A percentile compares a stretch with the other conserved stretches of the same genome.
Conservation (phyloP, 2,797 vertebrate species). For the Lindbergichthys nudifrons region DNA sequence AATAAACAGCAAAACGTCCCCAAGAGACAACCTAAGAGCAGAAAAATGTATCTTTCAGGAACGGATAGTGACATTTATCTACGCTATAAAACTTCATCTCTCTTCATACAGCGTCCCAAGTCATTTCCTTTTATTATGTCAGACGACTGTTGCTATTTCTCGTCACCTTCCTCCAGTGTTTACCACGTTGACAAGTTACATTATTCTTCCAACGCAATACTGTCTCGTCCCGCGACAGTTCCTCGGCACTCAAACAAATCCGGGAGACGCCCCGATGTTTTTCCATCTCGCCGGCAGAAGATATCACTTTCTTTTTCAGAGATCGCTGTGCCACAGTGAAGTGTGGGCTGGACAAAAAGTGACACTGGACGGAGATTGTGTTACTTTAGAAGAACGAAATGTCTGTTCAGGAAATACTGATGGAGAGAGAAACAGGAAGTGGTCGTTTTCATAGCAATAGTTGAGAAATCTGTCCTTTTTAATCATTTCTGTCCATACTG, state of each 20-base stretch:
- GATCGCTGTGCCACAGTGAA: background rate
- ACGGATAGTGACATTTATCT: background rate
- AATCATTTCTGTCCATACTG: too few species aligned
- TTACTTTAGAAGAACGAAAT: background rate
- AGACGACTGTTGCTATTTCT: slow-evolving; percentile 68
- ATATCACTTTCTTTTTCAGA: slow-evolving; percentile 20
- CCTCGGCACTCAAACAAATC: slow-evolving; percentile 44
- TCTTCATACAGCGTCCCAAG: slow-evolving; percentile 60
- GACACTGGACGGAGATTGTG: slow-evolving; percentile 3
- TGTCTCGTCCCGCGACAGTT: slow-evolving; percentile 68
- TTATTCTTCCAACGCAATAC: slow-evolving; percentile 69
- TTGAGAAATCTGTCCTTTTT: too few species aligned
- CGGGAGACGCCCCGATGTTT: slow-evolving; percentile 44
- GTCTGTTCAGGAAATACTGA: background rate
- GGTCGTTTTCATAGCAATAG: too few species aligned
- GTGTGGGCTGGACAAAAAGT: slow-evolving; percentile 31
- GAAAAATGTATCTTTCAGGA: slow-evolving; percentile 7
- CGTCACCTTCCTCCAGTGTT: slow-evolving; percentile 55
- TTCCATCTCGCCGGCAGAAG: slow-evolving; percentile 29
- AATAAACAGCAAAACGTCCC: slow-evolving; percentile 11
- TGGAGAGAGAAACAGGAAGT: too few species aligned
- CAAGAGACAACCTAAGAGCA: background rate
- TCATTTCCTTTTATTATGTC: slow-evolving; percentile 80
- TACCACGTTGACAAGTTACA: slow-evolving; percentile 79
- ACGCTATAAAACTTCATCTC: slow-evolving; percentile 16